A percentile compares a stretch with the other conserved stretches of the same genome.
Conservation (phyloP, 1,140 invertebrate genomes). For the Danaus melanippus region DNA sequence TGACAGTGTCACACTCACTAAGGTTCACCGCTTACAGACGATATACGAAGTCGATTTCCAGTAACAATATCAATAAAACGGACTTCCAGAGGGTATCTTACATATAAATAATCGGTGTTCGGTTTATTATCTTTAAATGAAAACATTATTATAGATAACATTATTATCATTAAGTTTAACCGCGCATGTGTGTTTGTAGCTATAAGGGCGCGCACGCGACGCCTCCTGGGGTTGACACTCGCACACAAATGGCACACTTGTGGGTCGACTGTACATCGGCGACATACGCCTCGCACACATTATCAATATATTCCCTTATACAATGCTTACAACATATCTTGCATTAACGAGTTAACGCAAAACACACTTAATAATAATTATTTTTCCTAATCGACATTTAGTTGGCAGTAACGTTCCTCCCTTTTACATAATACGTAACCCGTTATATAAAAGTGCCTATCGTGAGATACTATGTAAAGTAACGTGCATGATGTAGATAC, state of each 20-base stretch:
- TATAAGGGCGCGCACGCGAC: slow-evolving; percentile 46
- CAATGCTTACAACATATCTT: slow-evolving; percentile 11
- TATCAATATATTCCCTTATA: slow-evolving; percentile 6
- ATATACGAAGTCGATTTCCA: not conserved
- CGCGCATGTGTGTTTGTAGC: slow-evolving; percentile 24
- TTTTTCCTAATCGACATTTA: slow-evolving; percentile 11
- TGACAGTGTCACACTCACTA: too few relatives aligned
- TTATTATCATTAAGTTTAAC: slow-evolving; percentile 9
- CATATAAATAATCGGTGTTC: not conserved
- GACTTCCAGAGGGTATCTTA: slow-evolving; percentile 1
- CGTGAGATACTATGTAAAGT: slow-evolving; percentile 19
- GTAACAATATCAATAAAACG: slow-evolving; percentile 1
- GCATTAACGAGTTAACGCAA: slow-evolving; percentile 21
- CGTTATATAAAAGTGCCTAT: slow-evolving; percentile 20
- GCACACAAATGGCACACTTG: slow-evolving; percentile 5
- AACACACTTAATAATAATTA: slow-evolving; percentile 16
- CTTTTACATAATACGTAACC: slow-evolving; percentile 16
- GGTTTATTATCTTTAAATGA: slow-evolving; percentile 1
- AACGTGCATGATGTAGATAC: slow-evolving; percentile 23
- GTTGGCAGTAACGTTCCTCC: slow-evolving; percentile 16
- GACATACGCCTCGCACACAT: too few relatives aligned
- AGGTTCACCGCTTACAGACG: too few relatives aligned
- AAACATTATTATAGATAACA: slow-evolving; percentile 2
- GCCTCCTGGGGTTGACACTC: slow-evolving; percentile 46
- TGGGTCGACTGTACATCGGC: too few relatives aligned